Base-by-base conservation (phyloP, 2,888 invertebrate genomes). In the Nymphalis c-album region DNA sequence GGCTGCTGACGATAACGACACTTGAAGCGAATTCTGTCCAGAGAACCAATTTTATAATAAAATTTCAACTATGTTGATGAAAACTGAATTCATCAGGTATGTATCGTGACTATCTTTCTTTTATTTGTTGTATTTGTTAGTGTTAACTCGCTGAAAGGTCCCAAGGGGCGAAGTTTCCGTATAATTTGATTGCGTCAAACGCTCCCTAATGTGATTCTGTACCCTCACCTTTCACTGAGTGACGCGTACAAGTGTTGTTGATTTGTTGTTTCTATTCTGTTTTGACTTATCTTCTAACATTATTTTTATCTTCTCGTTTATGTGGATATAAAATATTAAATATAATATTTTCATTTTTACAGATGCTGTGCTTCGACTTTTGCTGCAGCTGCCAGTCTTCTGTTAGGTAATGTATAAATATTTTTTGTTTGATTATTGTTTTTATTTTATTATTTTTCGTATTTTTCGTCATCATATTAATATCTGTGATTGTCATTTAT, bases 1-100 rank as follows among this genome's bases (percentile, higher is more conserved):
- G 87, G 92, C 91, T 86, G 81, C 84, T 77, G 90, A 83, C 86
- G 86, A 84, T 84, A 86, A 84, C 88, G 85, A 83, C 86, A 85
- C 85, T 83, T 82, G 84, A 84, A 81, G 83, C 82, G 73, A 83
- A 83, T 81, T 78, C 80, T 71, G 57, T 81, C 78, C 17, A 53
- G 68, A 74, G 70, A 71, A 60, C 63, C 59, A 60, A n/a, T 60
- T 63, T 64, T 60, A 50, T 77, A 82, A 80, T 80, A 75, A 74
- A 69, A 77, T 77, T 77, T 77, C 64, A 70, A 72, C 71, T 73
- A 59, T 70, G 18, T 40, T 46, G 46, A 51, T 46, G 26, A 50
- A 55, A 50, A n/a, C 20, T n/a, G 35, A n/a, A 22, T 7, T 18
- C 60, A 47, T 18, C 74, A 82, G 90, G 90, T 88, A 85, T 69